Conservation (phyloP, 2,113 vertebrate species). For the Mastomys natalensis region DNA sequence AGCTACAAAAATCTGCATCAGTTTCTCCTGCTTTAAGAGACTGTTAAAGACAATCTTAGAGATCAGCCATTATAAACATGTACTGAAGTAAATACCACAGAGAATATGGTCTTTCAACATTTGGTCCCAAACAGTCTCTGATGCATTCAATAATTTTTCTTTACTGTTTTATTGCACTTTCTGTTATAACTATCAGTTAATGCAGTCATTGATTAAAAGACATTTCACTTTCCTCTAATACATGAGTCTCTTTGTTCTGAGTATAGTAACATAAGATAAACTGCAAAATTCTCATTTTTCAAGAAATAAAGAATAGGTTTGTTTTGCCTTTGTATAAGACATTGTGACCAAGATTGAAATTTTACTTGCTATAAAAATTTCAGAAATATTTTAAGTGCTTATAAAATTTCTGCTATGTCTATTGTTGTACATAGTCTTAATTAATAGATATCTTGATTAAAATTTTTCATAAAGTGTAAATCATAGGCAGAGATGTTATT, state of each 20-base stretch:
- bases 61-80: background rate
- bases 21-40: background rate
- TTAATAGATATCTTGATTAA: background rate
- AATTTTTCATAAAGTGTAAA: background rate
- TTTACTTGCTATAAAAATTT: background rate
- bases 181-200: background rate
- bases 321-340: background rate
- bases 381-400: background rate
- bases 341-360: background rate
- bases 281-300: background rate
- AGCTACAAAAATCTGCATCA: background rate
- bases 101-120: background rate
- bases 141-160: background rate
- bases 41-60: background rate
- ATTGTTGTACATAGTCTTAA: background rate
- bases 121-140: background rate
- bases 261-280: background rate
- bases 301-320: background rate
- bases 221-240: background rate
- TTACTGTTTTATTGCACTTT: background rate
- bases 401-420: background rate
- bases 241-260: background rate
- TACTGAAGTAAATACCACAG: background rate
- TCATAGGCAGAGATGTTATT: background rate
- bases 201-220: background rate